Percentiles rank a stretch among this genome's conserved stretches.
Evolutionary conservation across 2,888 invertebrate species (phyloP).

Genomic region (Elysia crispata): DNA sequence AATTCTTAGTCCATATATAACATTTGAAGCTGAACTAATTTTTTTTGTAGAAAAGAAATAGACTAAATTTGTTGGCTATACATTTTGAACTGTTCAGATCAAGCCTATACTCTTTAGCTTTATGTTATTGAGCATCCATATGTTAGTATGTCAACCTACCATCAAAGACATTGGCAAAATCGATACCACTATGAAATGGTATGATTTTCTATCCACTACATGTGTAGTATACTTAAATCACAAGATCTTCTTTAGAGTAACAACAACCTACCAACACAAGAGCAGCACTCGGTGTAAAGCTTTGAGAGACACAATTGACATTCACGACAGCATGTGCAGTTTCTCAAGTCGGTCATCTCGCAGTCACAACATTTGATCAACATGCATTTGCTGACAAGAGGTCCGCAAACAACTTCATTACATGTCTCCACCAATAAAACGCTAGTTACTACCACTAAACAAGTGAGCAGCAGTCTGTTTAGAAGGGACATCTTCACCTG

Average conservation of each 20-base stretch:
- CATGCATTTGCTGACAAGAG: constrained; percentile 97
- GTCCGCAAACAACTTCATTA: constrained; percentile 96
- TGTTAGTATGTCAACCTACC: too few relatives aligned
- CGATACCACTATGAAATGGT: too few relatives aligned
- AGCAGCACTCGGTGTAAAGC: constrained; percentile 95
- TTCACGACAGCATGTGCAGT: constrained; percentile 95
- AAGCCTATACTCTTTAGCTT: too few relatives aligned
- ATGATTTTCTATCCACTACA: constrained; percentile 29
- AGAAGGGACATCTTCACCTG: background rate
- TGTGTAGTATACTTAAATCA: constrained; percentile 15
- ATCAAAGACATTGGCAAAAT: too few relatives aligned
- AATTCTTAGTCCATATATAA: too few relatives aligned
- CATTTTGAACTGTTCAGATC: too few relatives aligned
- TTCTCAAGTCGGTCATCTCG: constrained; percentile 84
- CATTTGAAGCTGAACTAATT: too few relatives aligned
- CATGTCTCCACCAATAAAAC: constrained; percentile 79
- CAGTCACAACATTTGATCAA: constrained; percentile 97
- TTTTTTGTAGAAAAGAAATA: too few relatives aligned
- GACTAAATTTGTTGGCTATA: too few relatives aligned
- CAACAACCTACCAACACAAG: constrained; percentile 92
- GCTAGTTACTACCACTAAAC: constrained; percentile 39
- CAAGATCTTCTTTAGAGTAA: background rate
- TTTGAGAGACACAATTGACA: constrained; percentile 93
- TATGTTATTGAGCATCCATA: too few relatives aligned
- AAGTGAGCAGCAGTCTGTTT: background rate